Evolutionary conservation across 2,797 vertebrate genomes (phyloP), one percentile per base, ranked within the genome.

Genomic region (Pseudochaenichthys georgianus): DNA sequence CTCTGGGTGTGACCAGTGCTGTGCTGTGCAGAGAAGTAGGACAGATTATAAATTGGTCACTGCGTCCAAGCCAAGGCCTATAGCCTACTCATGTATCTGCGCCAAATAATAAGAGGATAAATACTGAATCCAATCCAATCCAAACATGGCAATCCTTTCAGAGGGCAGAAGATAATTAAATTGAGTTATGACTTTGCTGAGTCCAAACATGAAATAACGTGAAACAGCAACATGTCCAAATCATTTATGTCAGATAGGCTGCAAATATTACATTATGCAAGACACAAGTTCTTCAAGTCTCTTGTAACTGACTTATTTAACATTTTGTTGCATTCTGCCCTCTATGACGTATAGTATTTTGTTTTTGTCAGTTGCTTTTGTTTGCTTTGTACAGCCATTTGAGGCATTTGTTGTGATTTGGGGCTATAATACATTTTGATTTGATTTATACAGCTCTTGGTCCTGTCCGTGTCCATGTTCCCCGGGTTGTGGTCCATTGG

Each of bases 401-500:
- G 28, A 28, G 28, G 28, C 28, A 28, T 28, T 28, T 5, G 4
- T 28, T 28, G 28, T 28, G 28, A 28, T 28, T 28, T 28, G 4
- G 28, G 28, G 28, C 28, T 28, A 5, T 28, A 28, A 28, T 28
- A 28, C 28, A 28, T 28, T 28, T 28, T 28, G 28, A 28, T 28
- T 28, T 28, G 28, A 28, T 28, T 1, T 28, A 28, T 28, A 10
- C 84, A 93, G 91, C 57, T 95, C 76, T 4, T 90, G 38, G 82
- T 96, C 52, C 74, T 94, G 78, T 84, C 83, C 0, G 51, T 96
- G 83, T 90, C 95, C 80, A 34, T 93, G 77, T 95, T 81, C 51
- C 95, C 97, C 0, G 54, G 92, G 57, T 77, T 98, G 84, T 89
- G 80, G 88, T 93, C 88, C 19, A 55, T 96, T 0, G 92, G 90